Evolutionary conservation across 2,888 invertebrate genomes (phyloP).

Genomic region (Caenorhabditis sp.): DNA sequence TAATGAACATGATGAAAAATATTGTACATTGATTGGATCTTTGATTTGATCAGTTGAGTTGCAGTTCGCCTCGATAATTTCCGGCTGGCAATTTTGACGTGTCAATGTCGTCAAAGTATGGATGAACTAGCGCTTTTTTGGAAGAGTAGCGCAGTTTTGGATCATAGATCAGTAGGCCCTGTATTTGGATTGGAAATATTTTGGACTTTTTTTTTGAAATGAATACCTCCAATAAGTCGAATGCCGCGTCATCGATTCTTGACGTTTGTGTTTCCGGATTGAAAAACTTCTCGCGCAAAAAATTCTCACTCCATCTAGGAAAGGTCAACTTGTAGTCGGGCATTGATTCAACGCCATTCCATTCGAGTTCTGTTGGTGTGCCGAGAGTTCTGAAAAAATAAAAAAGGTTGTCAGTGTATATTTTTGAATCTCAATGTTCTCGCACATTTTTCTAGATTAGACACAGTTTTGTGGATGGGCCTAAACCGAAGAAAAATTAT

Average conservation of each 20-base stretch:
- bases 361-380: constrained; percentile 85
- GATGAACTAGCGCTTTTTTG: constrained; percentile 83
- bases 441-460: too few species aligned
- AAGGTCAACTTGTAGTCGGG: constrained; percentile 90
- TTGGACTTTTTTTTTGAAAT: too few species aligned
- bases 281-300: constrained; percentile 74
- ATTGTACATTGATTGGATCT: too few species aligned
- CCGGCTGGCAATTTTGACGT: constrained; percentile 59
- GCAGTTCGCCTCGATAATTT: constrained; percentile 56
- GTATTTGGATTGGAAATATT: too few species aligned
- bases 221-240: too few species aligned
- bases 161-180: constrained; percentile 84
- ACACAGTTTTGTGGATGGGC: too few species aligned
- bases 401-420: too few species aligned
- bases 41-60: constrained; percentile 32
- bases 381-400: constrained; percentile 79
- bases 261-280: constrained; percentile 22
- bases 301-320: constrained; percentile 86
- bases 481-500: constrained; percentile 1
- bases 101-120: constrained; percentile 81
- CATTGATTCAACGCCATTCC: constrained; percentile 84
- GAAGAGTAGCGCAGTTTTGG: constrained; percentile 87
- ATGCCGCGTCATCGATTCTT: constrained; percentile 77
- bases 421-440: too few species aligned
- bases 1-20: too few species aligned